phyloP scores from a whole-genome alignment of 2,888 invertebrate species.

The Pilophorus perplexus region DNA sequence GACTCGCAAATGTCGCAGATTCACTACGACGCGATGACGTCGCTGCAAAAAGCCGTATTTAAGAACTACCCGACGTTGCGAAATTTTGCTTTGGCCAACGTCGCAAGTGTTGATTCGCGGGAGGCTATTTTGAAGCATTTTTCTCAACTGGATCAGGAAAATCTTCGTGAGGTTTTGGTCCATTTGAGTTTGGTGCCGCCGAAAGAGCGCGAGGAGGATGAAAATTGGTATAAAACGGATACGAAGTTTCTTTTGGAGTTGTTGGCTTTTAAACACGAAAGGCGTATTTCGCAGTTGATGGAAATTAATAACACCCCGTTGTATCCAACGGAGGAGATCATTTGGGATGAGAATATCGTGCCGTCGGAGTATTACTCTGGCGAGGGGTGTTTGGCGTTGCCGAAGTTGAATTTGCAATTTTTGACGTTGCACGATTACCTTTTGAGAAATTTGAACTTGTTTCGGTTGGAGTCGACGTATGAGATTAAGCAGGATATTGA shows the following conservation, averaged over 20 bases:
- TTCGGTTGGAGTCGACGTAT: slow-evolving; percentile 93
- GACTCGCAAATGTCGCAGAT: slow-evolving; percentile 90
- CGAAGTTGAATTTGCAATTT: slow-evolving; percentile 97
- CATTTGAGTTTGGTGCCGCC: slow-evolving; percentile 83
- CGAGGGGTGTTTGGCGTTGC: slow-evolving; percentile 91
- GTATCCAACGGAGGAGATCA: slow-evolving; percentile 95
- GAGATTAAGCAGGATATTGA: slow-evolving; percentile 99
- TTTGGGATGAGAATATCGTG: slow-evolving; percentile 99
- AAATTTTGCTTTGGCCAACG: slow-evolving; percentile 87
- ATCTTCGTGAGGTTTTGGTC: slow-evolving; percentile 79
- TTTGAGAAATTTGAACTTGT: slow-evolving; percentile 93
- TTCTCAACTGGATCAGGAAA: slow-evolving; percentile 58
- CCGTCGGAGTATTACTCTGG: slow-evolving; percentile 97
- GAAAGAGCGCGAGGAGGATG: slow-evolving; percentile 63
- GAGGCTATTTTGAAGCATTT: slow-evolving; percentile 82
- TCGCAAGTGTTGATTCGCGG: slow-evolving; percentile 91
- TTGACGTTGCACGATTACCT: slow-evolving; percentile 97
- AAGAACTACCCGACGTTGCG: slow-evolving; percentile 83
- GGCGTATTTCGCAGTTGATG: slow-evolving; percentile 86
- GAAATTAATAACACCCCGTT: slow-evolving; percentile 96
- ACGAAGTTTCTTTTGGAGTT: slow-evolving; percentile 80
- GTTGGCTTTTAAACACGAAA: slow-evolving; percentile 77
- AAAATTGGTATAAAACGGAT: slow-evolving; percentile 75
- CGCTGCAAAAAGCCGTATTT: slow-evolving; percentile 88
- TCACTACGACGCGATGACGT: slow-evolving; percentile 90